Percentiles rank a stretch among this genome's conserved stretches.
phyloP scores from a whole-genome alignment of 2,113 vertebrate genomes.

The Bufo bufo region DNA sequence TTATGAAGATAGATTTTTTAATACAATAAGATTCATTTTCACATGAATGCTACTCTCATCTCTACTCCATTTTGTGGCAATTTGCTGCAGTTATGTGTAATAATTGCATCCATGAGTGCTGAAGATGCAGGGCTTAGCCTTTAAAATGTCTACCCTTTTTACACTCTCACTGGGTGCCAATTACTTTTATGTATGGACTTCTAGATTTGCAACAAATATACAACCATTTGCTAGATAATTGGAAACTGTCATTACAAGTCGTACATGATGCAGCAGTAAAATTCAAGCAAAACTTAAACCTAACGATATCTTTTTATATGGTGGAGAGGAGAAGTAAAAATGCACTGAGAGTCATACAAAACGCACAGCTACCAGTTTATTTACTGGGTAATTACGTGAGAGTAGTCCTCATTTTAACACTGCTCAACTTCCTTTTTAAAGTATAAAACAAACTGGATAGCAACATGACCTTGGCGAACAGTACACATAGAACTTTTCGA shows the following conservation, averaged over 20 bases:
- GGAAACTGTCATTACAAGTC: background rate
- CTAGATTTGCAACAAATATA: constrained; percentile 7
- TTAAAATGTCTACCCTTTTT: background rate
- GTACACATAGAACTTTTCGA: too few species aligned
- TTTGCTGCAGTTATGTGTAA: constrained; percentile 28
- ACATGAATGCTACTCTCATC: constrained; percentile 18
- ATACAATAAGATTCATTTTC: constrained; percentile 35
- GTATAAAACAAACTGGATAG: background rate
- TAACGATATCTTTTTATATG: background rate
- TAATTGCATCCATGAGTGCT: constrained; percentile 27
- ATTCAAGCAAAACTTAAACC: background rate
- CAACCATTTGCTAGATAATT: background rate
- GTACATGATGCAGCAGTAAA: constrained; percentile 5
- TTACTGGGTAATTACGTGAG: background rate
- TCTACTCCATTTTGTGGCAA: constrained; percentile 19
- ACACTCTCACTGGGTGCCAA: background rate
- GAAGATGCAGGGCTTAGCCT: background rate
- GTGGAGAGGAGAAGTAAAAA: background rate
- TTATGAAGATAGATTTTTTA: constrained; percentile 7
- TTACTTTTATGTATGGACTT: background rate
- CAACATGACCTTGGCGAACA: too few species aligned
- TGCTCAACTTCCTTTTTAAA: background rate
- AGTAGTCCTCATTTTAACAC: background rate
- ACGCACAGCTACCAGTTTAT: background rate
- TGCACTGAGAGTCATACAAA: background rate